Evolutionary conservation across 2,113 vertebrate species (phyloP), one percentile per base, ranked within the genome.

Genomic region (Phylloscopus trochilus): DNA sequence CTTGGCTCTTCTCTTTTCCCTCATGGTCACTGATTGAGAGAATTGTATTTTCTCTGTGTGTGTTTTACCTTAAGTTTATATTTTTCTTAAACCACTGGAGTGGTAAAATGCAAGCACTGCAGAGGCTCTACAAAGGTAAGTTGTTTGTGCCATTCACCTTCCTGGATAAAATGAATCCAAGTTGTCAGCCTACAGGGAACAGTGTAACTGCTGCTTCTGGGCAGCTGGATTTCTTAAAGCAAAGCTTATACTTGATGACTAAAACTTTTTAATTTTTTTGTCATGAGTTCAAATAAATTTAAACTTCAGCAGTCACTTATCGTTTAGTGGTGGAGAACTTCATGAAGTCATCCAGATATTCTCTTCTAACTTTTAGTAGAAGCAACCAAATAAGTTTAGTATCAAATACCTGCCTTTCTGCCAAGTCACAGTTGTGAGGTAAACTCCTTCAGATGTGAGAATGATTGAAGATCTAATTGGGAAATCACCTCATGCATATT

Each of bases 81-180:
- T 56, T 44, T 63, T 66, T 56, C 43, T 15, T 49, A 83, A 81
- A 74, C 11, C 15, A 33, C 30, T 2, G 2, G 7, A 60, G 7
- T 58, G 62, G 33, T 92, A 93, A 87, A 96, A 84, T 84, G 8
- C 28, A 90, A 75, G 60, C 16, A 30, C 62, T 59, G 28, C 68
- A 78, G 55, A 58, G 47, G 68, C 62, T 67, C 44, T 58, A 27
- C 10, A 33, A 76, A 92, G 96, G 94, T 97, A 87, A 96, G 95
- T 92, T 83, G 47, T 52, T 83, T 77, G 72, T 78, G 52, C 56
- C 22, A 35, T 56, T 83, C 74, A 6, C 44, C 83, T 83, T 37
- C 22, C 37, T 68, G 60, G 28, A 44, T 47, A 44, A 88, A 87
- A 83, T 87, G 37, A 83, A 83, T 95, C 64, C 76, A 46, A 20